Evolutionary conservation across 2,797 vertebrate genomes (phyloP).

Genomic region (Apogon talboti): DNA sequence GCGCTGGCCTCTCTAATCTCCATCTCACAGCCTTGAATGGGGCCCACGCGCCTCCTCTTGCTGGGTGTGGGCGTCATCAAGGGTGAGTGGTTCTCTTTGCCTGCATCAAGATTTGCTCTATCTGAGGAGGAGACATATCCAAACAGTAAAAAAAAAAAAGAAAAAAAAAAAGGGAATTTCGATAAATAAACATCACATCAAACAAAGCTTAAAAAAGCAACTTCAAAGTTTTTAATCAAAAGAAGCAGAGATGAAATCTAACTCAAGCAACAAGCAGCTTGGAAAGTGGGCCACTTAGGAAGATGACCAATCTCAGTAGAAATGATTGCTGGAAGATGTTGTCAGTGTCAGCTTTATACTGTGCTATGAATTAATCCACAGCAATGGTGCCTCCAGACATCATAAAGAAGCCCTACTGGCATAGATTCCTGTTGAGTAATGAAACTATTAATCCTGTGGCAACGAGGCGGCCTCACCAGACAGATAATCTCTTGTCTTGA

Average conservation of each 20-base stretch:
- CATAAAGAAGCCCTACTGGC: slow-evolving; percentile 60
- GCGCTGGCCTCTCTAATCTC: slow-evolving; percentile 72
- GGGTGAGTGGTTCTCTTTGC: slow-evolving; percentile 77
- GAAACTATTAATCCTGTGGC: slow-evolving; percentile 69
- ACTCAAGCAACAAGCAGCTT: slow-evolving; percentile 32
- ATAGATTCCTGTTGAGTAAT: slow-evolving; percentile 54
- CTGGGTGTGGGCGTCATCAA: slow-evolving; percentile 49
- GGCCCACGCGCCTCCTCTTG: slow-evolving; percentile 74
- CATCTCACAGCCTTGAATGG: slow-evolving; percentile 50
- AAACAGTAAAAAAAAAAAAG: slow-evolving; percentile 12
- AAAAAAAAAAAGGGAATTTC: slow-evolving; percentile 28
- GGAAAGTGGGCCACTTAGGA: slow-evolving; percentile 30
- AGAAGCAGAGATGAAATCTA: slow-evolving; percentile 10
- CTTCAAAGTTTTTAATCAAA: slow-evolving; percentile 22
- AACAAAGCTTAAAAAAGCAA: slow-evolving; percentile 7
- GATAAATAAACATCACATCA: slow-evolving; percentile 16
- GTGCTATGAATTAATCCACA: slow-evolving; percentile 50
- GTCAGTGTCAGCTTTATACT: slow-evolving; percentile 41
- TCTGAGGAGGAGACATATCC: slow-evolving; percentile 50
- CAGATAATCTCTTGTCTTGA: slow-evolving; percentile 74
- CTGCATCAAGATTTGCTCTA: slow-evolving; percentile 38
- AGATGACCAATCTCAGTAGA: slow-evolving; percentile 39
- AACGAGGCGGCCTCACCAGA: slow-evolving; percentile 75
- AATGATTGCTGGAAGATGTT: slow-evolving; percentile 34
- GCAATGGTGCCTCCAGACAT: slow-evolving; percentile 53